Base-by-base conservation (phyloP, 2,113 vertebrate genomes). In the Galemys pyrenaicus region DNA sequence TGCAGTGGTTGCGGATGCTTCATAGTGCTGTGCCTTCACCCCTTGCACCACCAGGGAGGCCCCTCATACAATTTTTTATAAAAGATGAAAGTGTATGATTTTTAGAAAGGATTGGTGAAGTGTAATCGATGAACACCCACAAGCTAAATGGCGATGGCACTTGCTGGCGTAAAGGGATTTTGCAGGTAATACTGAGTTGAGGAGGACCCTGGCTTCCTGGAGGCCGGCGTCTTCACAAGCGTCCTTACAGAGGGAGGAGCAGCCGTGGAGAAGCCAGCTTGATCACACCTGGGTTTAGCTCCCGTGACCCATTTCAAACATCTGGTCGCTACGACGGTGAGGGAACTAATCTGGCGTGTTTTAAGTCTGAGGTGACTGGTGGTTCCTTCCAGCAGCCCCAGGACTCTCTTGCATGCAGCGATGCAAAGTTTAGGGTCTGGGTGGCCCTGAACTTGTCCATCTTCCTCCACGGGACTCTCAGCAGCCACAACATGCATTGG, bases 401-500 rank as follows among this genome's bases (percentile, higher is more conserved):
- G 15, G 39, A 56, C 10, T 9, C 54, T 41, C 51, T 37, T 9
- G 16, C 54, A 3, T 0, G 6, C 24, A 17, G 2, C 2, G 26
- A 35, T 2, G 30, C 2, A 2, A 6, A 37, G 6, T 35, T 19
- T 3, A 2, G 20, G 20, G 0, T 46, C 71, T 12, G 11, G 32
- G 56, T 65, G 37, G n/a, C 77, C 54, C 54, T 12, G 6, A 60
- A 67, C 28, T 4, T n/a, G n/a, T 56, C 37, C 49, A 11, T 62
- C 16, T 26, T 20, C 3, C 62, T 68, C 30, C 1, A 4, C 9
- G 37, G n/a, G 32, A 19, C 28, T 28, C 46, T 35, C 22, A 26
- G 4, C 2, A 56, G 30, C 64, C 64, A 68, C 35, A 6, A 6
- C 22, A 15, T 3, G 24, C 30, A 41, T 12, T 24, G 73, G 17